Evolutionary conservation across 2,113 vertebrate species (phyloP).

Genomic region (Bagarius yarrelli): DNA sequence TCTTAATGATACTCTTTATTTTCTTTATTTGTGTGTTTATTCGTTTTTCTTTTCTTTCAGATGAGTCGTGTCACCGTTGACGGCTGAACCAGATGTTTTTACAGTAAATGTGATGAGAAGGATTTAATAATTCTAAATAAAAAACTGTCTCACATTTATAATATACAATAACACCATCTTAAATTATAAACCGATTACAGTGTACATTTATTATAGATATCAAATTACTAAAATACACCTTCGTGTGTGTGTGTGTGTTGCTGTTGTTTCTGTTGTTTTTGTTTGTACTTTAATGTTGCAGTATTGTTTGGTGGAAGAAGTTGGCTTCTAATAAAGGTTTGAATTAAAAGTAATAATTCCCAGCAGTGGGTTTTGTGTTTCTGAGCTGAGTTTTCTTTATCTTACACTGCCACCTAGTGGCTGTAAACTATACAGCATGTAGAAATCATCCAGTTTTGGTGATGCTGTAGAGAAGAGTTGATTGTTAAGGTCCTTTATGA

Average conservation of each 20-base stretch:
- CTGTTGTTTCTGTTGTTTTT: neutral
- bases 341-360: conserved; percentile 56
- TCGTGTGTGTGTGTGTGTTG: accelerated
- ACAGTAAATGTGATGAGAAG: neutral
- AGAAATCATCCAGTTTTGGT: too few relatives aligned
- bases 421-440: neutral
- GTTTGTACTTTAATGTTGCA: conserved; percentile 7
- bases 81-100: conserved; percentile 12
- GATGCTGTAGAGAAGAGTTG: too few relatives aligned
- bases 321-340: conserved; percentile 61
- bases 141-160: neutral
- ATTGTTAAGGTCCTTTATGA: too few relatives aligned
- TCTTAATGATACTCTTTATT: neutral
- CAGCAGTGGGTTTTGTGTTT: conserved; percentile 29
- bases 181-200: neutral
- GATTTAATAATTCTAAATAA: conserved; percentile 5
- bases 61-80: conserved; percentile 69
- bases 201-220: neutral
- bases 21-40: neutral
- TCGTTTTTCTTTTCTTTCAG: conserved; percentile 61
- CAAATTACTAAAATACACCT: neutral
- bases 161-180: neutral
- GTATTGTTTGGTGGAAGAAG: conserved; percentile 53
- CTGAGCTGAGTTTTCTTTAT: neutral
- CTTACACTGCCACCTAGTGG: neutral